Conservation (phyloP, 2,113 vertebrate species). For the Alligator mississippiensis region DNA sequence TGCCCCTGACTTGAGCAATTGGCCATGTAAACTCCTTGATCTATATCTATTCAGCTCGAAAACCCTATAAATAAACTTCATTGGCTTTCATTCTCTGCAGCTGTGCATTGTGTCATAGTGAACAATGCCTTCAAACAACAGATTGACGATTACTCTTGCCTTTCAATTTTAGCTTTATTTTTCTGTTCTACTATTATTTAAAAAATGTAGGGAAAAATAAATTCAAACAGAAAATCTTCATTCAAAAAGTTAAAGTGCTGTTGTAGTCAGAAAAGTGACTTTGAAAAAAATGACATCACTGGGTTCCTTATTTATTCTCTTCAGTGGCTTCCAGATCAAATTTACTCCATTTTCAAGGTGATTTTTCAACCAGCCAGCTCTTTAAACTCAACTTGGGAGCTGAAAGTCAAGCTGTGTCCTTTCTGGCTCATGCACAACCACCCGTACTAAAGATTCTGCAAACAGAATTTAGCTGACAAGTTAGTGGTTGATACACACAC, state of each 20-base stretch:
- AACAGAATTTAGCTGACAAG: slow-evolving; percentile 57
- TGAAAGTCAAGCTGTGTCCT: slow-evolving; percentile 69
- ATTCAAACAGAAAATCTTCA: slow-evolving; percentile 21
- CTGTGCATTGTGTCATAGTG: neutral
- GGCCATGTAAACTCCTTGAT: slow-evolving; percentile 58
- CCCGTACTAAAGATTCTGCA: slow-evolving; percentile 51
- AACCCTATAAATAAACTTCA: slow-evolving; percentile 55
- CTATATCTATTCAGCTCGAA: slow-evolving; percentile 49
- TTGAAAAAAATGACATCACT: slow-evolving; percentile 16
- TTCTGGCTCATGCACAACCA: slow-evolving; percentile 61
- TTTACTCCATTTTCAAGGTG: slow-evolving; percentile 61
- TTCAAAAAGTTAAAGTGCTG: slow-evolving; percentile 27
- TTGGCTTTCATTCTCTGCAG: slow-evolving; percentile 36
- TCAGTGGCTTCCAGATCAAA: slow-evolving; percentile 49
- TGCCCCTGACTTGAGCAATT: slow-evolving; percentile 26
- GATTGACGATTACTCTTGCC: neutral
- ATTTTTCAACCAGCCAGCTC: slow-evolving; percentile 50
- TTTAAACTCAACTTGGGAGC: slow-evolving; percentile 49
- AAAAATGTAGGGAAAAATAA: slow-evolving; percentile 26
- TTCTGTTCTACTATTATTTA: neutral
- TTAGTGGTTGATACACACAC: slow-evolving; percentile 53
- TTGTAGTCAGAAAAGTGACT: slow-evolving; percentile 38
- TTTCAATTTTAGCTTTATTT: slow-evolving; percentile 6
- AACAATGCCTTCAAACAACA: slow-evolving; percentile 13
- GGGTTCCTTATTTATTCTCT: neutral